Evolutionary conservation across 2,888 invertebrate species (phyloP).

Genomic region (Scrobipalpa costella): DNA sequence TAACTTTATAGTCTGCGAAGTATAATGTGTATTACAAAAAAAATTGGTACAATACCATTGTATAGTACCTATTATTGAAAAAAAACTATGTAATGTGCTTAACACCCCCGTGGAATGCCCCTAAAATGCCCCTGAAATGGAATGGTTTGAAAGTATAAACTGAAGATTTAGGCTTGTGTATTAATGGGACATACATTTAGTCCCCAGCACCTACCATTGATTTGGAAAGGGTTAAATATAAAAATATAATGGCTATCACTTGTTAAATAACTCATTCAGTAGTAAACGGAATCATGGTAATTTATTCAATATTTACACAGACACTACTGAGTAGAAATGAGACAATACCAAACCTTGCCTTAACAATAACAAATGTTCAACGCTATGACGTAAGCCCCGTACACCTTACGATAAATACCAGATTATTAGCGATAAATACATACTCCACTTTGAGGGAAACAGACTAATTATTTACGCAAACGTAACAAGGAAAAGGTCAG

Average conservation of each 20-base stretch:
- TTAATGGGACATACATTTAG: no score
- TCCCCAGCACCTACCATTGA: no score
- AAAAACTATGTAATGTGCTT: no score
- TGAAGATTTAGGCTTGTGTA: no score
- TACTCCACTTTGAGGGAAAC: not conserved
- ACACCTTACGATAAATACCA: conserved; percentile 1
- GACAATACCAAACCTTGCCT: conserved; percentile 21
- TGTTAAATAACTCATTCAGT: not conserved
- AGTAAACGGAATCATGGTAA: not conserved
- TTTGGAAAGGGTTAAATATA: not conserved
- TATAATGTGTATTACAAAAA: no score
- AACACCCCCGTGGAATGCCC: no score
- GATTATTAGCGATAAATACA: not conserved
- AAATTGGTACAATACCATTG: no score
- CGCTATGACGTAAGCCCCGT: conserved; percentile 19
- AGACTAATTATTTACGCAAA: conserved; percentile 11
- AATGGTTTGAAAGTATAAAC: no score
- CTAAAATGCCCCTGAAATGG: no score
- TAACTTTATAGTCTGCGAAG: no score
- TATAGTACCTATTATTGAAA: no score
- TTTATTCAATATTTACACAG: conserved; percentile 21
- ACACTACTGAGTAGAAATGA: conserved; percentile 1
- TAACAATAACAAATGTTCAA: conserved; percentile 23
- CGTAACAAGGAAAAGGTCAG: conserved; percentile 27
- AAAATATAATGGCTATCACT: not conserved